phyloP scores from a whole-genome alignment of 2,888 invertebrate species.

The Trichopoda pennipes region DNA sequence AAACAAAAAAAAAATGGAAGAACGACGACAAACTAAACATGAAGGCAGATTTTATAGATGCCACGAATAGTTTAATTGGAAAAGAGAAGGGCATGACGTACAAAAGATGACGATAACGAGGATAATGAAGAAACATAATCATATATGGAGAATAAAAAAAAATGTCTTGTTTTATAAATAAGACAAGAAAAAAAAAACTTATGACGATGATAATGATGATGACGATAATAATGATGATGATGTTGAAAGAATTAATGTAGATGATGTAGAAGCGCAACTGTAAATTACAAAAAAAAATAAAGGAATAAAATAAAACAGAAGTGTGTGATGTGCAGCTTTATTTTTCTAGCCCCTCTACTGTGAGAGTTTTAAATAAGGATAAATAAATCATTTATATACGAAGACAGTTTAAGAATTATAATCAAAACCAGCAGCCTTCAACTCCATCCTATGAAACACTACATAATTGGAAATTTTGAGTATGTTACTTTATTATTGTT shows the following conservation, averaged over 20 bases:
- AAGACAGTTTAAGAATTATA: no score
- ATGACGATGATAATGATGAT: not conserved
- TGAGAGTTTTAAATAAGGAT: no score
- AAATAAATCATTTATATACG: no score
- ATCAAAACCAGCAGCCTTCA: no score
- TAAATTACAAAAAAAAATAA: not conserved
- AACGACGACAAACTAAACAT: constrained; percentile 20
- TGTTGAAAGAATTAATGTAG: not conserved
- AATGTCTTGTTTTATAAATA: not conserved
- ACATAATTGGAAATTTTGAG: no score
- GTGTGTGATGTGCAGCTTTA: no score
- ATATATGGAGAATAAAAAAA: constrained; percentile 30
- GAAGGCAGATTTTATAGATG: constrained; percentile 68
- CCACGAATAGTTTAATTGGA: constrained; percentile 70
- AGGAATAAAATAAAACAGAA: not conserved
- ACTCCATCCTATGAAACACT: no score
- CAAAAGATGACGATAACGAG: constrained; percentile 26
- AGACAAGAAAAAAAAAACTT: not conserved
- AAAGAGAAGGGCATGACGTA: constrained; percentile 50
- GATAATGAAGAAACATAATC: constrained; percentile 18
- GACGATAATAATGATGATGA: not conserved
- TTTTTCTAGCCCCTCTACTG: no score
- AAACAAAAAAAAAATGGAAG: not conserved
- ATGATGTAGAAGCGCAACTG: not conserved
- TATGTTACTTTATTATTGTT: no score